Evolutionary conservation across 2,113 vertebrate genomes (phyloP).

Genomic region (Tachysurus vachellii): DNA sequence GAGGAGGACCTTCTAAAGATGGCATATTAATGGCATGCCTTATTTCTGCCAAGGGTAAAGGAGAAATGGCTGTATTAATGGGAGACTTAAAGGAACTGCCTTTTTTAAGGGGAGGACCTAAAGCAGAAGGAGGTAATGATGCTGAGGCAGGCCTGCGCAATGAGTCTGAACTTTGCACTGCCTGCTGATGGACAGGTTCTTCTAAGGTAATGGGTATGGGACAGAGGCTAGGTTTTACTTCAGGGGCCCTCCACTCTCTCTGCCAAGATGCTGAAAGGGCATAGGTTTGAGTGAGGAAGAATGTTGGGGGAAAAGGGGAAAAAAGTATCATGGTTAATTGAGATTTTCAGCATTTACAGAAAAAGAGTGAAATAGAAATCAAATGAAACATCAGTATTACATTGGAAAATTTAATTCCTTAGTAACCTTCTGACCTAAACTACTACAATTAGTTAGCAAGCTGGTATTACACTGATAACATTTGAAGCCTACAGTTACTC

Average conservation of each 20-base stretch:
- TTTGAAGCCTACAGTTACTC: neutral
- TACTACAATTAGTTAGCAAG: neutral
- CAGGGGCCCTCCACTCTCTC: slow-evolving; percentile 73
- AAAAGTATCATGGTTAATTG: neutral
- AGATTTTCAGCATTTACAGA: neutral
- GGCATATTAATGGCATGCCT: neutral
- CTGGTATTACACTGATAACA: neutral
- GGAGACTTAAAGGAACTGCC: neutral
- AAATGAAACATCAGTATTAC: neutral
- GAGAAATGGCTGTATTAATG: neutral
- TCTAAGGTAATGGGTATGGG: slow-evolving; percentile 50
- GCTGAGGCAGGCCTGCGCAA: slow-evolving; percentile 56
- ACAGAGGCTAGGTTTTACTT: slow-evolving; percentile 59
- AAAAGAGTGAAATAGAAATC: slow-evolving; percentile 8
- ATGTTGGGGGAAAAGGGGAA: neutral
- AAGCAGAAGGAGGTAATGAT: slow-evolving; percentile 18
- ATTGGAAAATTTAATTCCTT: neutral
- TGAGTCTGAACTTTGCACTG: slow-evolving; percentile 57
- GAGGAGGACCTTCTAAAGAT: neutral
- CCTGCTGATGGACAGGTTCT: slow-evolving; percentile 50
- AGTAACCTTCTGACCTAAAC: neutral
- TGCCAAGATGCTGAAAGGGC: slow-evolving; percentile 70
- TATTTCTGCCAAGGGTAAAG: neutral
- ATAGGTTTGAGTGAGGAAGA: neutral
- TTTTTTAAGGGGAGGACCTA: slow-evolving; percentile 20